Evolutionary conservation across 1,140 invertebrate species (phyloP), one percentile per base, ranked within the genome.

Genomic region (Magallana ariakensis): DNA sequence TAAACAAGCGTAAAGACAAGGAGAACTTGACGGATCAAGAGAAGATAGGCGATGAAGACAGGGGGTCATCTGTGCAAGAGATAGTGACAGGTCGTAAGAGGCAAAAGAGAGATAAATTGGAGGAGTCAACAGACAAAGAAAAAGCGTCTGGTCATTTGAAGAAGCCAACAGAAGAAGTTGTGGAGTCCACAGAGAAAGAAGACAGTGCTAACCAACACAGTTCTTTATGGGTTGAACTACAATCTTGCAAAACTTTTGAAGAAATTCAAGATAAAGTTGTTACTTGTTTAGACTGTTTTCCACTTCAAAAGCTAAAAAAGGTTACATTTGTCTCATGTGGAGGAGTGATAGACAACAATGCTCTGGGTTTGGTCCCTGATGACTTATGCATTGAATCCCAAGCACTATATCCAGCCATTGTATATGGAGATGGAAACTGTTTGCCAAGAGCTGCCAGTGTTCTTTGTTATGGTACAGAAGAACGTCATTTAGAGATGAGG

Each of bases 401-500:
- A 16, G n/a, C 58, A 0, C 13, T 16, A 55, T 81, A 81, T 54
- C 85, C 70, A 56, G 53, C n/a, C 1, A 16, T 56, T 85, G 46
- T 85, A 11, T 16, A 85, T 9, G 84, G 84, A 22, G 62, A 85
- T 75, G 84, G 84, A 3, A 85, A 85, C 54, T 85, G 84, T 56
- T 46, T 85, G 19, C 62, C 84, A 26, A 56, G n/a, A 19, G 58
- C 66, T 16, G 70, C 53, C 13, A 80, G 66, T 80, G 54, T 85
- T 54, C 22, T 80, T 6, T 16, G 19, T 57, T 85, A 57, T 80
- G 85, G 85, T 1, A 56, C 54, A 13, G 85, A 85, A 55, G 85
- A 85, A 26, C 19, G 15, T 80, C 85, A 85, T 26, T 19, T 80
- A 57, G 85, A 85, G 56, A 10, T 85, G 9, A 56, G 85, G n/a